phyloP scores from a whole-genome alignment of 2,113 vertebrate genomes.

The Beaufortia kweichowensis region DNA sequence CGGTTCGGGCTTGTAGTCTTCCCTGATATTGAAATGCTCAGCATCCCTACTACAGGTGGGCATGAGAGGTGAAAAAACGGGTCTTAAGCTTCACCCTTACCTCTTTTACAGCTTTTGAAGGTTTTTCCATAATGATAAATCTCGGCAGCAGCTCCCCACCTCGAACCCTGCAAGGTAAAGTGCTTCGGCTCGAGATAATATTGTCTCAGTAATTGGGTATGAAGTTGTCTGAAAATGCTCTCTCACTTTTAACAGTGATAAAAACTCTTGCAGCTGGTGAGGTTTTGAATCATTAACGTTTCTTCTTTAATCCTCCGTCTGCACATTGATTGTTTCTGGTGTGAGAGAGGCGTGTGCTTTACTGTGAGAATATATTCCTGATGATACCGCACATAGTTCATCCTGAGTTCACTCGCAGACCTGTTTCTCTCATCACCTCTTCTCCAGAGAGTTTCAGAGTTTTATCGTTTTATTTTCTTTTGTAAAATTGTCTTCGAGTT shows the following conservation, averaged over 20 bases:
- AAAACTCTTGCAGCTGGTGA: neutral
- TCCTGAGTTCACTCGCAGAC: slow-evolving; percentile 26
- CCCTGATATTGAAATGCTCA: slow-evolving; percentile 19
- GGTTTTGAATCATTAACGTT: slow-evolving; percentile 29
- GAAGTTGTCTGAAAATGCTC: slow-evolving; percentile 32
- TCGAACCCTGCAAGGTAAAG: neutral
- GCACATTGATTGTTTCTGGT: slow-evolving; percentile 23
- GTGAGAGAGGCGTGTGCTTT: slow-evolving; percentile 1
- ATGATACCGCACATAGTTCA: slow-evolving; percentile 7
- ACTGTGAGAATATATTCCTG: slow-evolving; percentile 31
- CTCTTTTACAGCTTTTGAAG: slow-evolving; percentile 18
- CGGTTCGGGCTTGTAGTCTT: neutral
- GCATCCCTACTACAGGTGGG: slow-evolving; percentile 1
- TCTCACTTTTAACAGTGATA: slow-evolving; percentile 31
- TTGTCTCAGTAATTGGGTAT: slow-evolving; percentile 29
- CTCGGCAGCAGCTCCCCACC: neutral
- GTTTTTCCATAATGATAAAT: slow-evolving; percentile 16
- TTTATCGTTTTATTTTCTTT: slow-evolving; percentile 6
- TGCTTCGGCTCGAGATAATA: slow-evolving; percentile 20
- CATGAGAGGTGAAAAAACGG: slow-evolving; percentile 6
- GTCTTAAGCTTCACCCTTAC: neutral
- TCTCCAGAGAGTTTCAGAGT: slow-evolving; percentile 35
- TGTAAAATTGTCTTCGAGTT: neutral
- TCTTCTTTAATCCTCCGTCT: slow-evolving; percentile 26
- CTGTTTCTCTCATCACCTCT: slow-evolving; percentile 38